Evolutionary conservation across 37 sponge, comb jelly and placozoan species (phyloP).

Genomic region (Tethya wilhelma): DNA sequence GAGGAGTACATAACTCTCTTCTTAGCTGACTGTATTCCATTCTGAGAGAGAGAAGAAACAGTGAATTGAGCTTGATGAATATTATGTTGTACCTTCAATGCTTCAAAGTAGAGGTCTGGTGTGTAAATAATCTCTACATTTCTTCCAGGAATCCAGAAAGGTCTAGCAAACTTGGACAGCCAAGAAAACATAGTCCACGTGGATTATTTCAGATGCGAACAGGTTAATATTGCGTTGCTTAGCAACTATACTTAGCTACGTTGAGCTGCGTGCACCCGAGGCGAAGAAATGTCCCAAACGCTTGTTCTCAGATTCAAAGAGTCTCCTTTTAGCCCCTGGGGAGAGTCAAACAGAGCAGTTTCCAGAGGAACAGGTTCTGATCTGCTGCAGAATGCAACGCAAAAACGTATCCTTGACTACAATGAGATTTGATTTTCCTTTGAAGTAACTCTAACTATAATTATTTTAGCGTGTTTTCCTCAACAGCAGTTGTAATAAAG

Average conservation of each 20-base stretch:
- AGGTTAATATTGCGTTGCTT: slow-evolving; percentile 9
- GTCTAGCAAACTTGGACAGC: slow-evolving; percentile 45
- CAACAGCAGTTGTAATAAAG: neutral
- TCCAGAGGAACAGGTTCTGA: neutral
- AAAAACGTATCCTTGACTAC: slow-evolving; percentile 30
- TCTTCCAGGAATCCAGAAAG: slow-evolving; percentile 58
- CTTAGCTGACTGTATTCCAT: slow-evolving; percentile 37
- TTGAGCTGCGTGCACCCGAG: neutral
- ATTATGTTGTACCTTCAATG: slow-evolving; percentile 47
- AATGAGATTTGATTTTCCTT: neutral
- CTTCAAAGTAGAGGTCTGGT: slow-evolving; percentile 63
- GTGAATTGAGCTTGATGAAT: neutral
- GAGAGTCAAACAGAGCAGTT: neutral
- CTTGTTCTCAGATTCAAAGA: slow-evolving; percentile 28
- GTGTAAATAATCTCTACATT: slow-evolving; percentile 61
- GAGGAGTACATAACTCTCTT: slow-evolving; percentile 73
- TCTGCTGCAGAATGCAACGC: neutral
- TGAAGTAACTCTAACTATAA: neutral
- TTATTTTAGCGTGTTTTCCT: neutral
- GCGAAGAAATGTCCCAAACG: neutral
- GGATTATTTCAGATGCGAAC: neutral
- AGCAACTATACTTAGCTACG: neutral
- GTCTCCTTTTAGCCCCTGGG: slow-evolving; percentile 48
- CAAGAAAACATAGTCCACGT: slow-evolving; percentile 37
- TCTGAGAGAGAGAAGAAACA: slow-evolving; percentile 26